Conservation (phyloP, 2,888 invertebrate genomes). For the Boloria euphrosyne region DNA sequence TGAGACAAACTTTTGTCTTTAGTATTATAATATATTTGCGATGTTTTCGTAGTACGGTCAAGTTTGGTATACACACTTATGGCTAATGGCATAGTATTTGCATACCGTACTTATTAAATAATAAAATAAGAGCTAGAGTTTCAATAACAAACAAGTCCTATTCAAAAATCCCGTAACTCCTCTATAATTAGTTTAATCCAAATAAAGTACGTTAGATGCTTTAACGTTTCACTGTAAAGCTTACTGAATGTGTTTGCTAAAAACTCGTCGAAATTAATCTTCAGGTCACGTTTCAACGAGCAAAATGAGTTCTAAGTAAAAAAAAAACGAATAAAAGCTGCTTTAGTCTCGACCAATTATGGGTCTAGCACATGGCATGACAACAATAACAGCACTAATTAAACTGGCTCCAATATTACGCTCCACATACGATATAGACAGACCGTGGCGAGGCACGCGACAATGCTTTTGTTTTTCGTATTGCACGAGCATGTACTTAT, state of each 20-base stretch:
- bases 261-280: conserved; percentile 9
- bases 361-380: conserved; percentile 51
- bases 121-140: background rate
- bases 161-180: conserved; percentile 4
- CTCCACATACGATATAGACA: conserved; percentile 52
- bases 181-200: conserved; percentile 13
- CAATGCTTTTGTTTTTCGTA: conserved; percentile 57
- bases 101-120: background rate
- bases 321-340: background rate
- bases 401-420: conserved; percentile 61
- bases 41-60: no score
- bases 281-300: conserved; percentile 13
- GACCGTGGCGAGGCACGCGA: conserved; percentile 55
- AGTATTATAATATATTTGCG: no score
- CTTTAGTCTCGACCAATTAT: conserved; percentile 9
- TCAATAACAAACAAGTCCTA: background rate
- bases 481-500: conserved; percentile 32
- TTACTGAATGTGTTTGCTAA: conserved; percentile 3
- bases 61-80: no score
- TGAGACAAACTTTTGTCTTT: no score
- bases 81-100: background rate
- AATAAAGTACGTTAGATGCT: conserved; percentile 10
- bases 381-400: conserved; percentile 68
- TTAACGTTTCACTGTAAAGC: conserved; percentile 11
- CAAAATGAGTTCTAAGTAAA: conserved; percentile 7